Conservation (phyloP, 2,888 invertebrate genomes). For the Rambutsinella grinnellia region DNA sequence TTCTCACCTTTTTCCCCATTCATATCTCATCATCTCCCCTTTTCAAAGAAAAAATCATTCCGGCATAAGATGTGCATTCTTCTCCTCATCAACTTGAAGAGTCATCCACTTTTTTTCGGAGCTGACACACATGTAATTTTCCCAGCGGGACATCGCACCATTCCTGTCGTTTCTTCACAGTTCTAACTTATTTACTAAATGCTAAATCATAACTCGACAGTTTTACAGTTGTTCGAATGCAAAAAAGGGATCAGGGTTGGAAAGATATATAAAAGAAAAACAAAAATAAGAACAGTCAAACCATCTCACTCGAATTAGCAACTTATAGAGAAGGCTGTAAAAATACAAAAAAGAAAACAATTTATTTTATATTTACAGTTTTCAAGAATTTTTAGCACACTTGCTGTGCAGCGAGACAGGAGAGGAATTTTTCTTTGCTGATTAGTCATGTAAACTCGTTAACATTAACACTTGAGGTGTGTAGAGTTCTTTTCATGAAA, state of each 20-base stretch:
- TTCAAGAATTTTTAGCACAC: slow-evolving; percentile 30
- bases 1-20: slow-evolving; percentile 25
- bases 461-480: too few species aligned
- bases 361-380: too few species aligned
- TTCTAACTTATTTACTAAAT: slow-evolving; percentile 41
- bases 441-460: slow-evolving; percentile 17
- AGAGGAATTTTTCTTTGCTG: not conserved
- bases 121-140: slow-evolving; percentile 54
- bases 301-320: not conserved
- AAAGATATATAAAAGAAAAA: slow-evolving; percentile 2
- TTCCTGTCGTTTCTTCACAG: slow-evolving; percentile 35
- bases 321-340: too few species aligned
- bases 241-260: slow-evolving; percentile 20
- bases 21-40: slow-evolving; percentile 10
- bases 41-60: slow-evolving; percentile 3
- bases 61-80: not conserved
- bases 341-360: too few species aligned
- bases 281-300: slow-evolving; percentile 11
- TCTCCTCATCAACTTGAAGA: slow-evolving; percentile 25
- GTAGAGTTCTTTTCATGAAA: too few species aligned
- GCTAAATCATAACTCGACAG: slow-evolving; percentile 43
- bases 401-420: slow-evolving; percentile 14
- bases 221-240: slow-evolving; percentile 23
- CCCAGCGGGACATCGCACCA: slow-evolving; percentile 52
- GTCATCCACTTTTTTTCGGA: slow-evolving; percentile 35